These are phyloP conservation scores for Esox masquinongy DNA, from an alignment of 2,797 vertebrate genomes.

Conservation along the genomic window DNA sequence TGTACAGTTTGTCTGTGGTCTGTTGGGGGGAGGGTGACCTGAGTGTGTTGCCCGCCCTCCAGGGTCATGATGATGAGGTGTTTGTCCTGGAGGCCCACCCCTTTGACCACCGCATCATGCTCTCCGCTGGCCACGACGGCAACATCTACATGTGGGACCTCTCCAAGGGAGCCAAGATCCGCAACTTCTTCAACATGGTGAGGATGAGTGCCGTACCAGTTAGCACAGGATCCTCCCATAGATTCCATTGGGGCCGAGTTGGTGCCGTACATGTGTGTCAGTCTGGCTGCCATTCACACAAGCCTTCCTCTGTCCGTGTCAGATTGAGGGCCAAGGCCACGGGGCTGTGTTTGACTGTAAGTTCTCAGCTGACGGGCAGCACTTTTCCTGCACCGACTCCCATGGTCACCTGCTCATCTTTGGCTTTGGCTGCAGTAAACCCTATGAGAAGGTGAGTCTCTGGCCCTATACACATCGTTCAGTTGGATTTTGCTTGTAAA, in stretches of 20 bases:
- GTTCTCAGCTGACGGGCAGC: slow-evolving; percentile 94
- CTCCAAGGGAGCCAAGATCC: slow-evolving; percentile 90
- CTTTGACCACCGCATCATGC: slow-evolving; percentile 92
- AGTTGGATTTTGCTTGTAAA: not conserved
- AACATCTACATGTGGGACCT: slow-evolving; percentile 98
- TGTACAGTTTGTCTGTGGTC: not conserved
- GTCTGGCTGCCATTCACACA: not conserved
- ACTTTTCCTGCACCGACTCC: slow-evolving; percentile 97
- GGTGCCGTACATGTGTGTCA: not conserved
- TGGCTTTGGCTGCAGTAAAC: slow-evolving; percentile 93
- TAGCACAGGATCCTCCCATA: not conserved
- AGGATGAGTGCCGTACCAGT: slow-evolving; percentile 19
- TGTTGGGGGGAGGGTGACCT: not conserved
- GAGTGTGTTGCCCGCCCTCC: slow-evolving; percentile 30
- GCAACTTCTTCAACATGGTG: slow-evolving; percentile 99
- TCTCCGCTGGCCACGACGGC: slow-evolving; percentile 95
- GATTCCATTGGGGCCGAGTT: not conserved
- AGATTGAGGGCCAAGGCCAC: slow-evolving; percentile 99
- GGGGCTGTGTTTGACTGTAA: slow-evolving; percentile 98
- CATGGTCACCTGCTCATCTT: slow-evolving; percentile 96
- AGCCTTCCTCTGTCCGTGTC: slow-evolving; percentile 35
- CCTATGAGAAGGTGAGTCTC: slow-evolving; percentile 88
- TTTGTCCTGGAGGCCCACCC: slow-evolving; percentile 97
- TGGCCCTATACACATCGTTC: not conserved
- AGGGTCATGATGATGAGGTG: slow-evolving; percentile 98